Conservation (phyloP, 2,113 vertebrate species). For the Daphoenositta chrysoptera region DNA sequence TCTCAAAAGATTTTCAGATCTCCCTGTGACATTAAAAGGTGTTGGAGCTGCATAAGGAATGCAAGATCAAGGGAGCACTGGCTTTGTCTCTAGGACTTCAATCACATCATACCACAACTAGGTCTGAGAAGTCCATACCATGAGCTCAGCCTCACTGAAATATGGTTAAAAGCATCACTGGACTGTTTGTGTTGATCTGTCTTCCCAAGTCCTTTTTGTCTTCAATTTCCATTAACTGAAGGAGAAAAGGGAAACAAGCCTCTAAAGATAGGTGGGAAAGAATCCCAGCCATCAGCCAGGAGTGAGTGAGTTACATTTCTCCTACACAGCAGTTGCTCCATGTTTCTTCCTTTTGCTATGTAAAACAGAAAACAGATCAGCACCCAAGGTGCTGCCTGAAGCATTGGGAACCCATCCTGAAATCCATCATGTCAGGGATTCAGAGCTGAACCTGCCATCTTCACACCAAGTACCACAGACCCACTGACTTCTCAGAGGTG, state of each 20-base stretch:
- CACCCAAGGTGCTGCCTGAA: neutral
- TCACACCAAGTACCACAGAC: neutral
- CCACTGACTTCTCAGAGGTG: neutral
- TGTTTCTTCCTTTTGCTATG: neutral
- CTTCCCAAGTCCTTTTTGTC: neutral
- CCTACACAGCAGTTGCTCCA: neutral
- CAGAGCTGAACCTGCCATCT: neutral
- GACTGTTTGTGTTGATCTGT: neutral
- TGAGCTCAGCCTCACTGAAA: neutral
- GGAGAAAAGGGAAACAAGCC: neutral
- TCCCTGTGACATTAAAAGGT: neutral
- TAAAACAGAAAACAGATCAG: neutral
- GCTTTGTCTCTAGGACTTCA: neutral
- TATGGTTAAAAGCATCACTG: neutral
- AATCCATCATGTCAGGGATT: neutral
- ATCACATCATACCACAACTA: neutral
- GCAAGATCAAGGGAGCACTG: neutral
- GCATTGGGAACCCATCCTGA: neutral
- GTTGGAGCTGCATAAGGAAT: neutral
- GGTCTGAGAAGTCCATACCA: neutral
- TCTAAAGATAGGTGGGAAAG: neutral
- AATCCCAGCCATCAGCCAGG: neutral
- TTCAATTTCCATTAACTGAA: neutral
- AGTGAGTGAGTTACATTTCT: neutral
- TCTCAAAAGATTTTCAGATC: neutral